Percentiles rank a stretch among this genome's conserved stretches.
Evolutionary conservation across 2,797 vertebrate genomes (phyloP).

Genomic region (Muscicapa comitata): DNA sequence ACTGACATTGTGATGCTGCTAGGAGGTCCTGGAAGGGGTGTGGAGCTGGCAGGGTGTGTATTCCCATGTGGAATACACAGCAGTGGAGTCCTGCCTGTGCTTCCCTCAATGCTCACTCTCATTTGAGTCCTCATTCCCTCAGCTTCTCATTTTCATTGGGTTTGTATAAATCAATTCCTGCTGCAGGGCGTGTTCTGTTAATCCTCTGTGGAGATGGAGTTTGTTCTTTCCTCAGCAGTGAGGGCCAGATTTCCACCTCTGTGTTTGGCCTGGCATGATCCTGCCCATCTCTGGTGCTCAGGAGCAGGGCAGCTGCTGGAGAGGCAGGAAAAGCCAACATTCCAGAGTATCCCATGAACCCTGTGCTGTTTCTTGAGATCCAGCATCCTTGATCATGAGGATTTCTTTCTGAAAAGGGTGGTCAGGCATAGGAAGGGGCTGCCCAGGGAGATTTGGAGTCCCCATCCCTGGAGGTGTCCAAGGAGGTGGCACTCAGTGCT

Average conservation of each 20-base stretch:
- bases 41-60: neutral
- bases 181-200: neutral
- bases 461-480: neutral
- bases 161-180: neutral
- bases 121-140: neutral
- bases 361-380: neutral
- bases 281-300: neutral
- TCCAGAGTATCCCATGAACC: rapidly evolving
- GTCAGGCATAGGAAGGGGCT: neutral
- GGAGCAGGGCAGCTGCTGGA: neutral
- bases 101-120: neutral
- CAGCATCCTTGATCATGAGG: neutral
- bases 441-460: neutral
- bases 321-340: neutral
- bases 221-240: neutral
- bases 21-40: neutral
- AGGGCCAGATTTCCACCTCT: neutral
- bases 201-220: neutral
- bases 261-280: neutral
- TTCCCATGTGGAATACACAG: rapidly evolving
- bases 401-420: neutral
- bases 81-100: neutral
- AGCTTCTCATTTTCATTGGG: neutral
- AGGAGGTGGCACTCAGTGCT: neutral
- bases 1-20: neutral